Evolutionary conservation across 2,797 vertebrate genomes (phyloP).

Genomic region (Diceros bicornis): DNA sequence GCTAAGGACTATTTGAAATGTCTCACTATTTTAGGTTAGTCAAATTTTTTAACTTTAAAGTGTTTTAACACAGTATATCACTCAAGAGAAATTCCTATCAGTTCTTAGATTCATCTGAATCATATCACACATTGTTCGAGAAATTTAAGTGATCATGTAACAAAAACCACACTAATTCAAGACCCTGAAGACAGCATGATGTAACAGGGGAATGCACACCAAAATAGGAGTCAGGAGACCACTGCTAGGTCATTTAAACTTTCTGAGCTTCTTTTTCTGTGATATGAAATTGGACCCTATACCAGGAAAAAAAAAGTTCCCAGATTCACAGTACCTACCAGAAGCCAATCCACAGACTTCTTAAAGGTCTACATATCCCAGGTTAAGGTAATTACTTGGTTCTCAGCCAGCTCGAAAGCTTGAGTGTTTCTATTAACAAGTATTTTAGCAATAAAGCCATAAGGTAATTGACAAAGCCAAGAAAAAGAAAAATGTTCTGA

Average conservation of each 20-base stretch:
- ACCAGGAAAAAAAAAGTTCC: not conserved
- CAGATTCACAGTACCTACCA: not conserved
- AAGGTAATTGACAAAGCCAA: constrained; percentile 5
- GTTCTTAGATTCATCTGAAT: constrained; percentile 8
- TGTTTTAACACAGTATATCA: not conserved
- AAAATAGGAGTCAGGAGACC: not conserved
- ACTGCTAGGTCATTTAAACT: not conserved
- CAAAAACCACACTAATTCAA: constrained; percentile 15
- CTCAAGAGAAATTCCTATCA: not conserved
- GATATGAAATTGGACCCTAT: not conserved
- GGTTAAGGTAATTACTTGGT: constrained; percentile 23
- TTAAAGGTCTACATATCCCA: constrained; percentile 12
- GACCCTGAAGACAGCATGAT: not conserved
- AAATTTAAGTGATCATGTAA: not conserved
- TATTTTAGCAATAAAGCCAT: constrained; percentile 27
- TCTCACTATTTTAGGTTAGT: not conserved
- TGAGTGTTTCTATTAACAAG: not conserved
- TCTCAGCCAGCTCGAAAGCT: constrained; percentile 8
- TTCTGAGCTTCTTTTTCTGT: not conserved
- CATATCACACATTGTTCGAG: not conserved
- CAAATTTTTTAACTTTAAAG: not conserved
- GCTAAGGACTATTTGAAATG: constrained; percentile 1
- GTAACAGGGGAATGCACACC: not conserved
- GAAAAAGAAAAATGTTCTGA: not conserved
- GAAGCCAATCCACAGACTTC: not conserved